These are phyloP conservation scores for Otis tarda DNA, from an alignment of 2,113 vertebrate species.

Conservation along the genomic window DNA sequence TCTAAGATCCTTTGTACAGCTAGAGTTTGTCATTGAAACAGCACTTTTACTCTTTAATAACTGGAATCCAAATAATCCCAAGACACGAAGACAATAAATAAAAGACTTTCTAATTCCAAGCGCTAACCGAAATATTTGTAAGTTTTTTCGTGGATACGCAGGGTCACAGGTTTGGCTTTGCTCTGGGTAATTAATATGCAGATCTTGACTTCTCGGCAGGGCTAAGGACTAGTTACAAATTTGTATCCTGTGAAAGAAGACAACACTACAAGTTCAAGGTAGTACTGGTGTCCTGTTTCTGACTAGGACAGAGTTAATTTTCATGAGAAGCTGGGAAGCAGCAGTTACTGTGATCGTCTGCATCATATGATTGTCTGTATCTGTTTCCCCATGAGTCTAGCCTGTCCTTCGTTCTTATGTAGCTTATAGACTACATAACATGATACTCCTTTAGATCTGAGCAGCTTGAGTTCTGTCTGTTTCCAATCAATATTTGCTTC, in stretches of 20 bases:
- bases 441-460: not conserved
- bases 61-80: not conserved
- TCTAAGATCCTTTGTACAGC: not conserved
- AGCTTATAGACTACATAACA: not conserved
- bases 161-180: not conserved
- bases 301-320: too few relatives aligned
- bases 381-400: not conserved
- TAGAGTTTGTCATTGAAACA: not conserved
- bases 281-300: not conserved
- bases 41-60: not conserved
- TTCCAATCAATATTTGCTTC: not conserved
- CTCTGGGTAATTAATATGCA: not conserved
- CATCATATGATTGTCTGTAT: accelerated
- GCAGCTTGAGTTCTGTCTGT: not conserved
- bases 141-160: not conserved
- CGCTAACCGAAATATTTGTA: not conserved
- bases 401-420: not conserved
- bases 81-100: not conserved
- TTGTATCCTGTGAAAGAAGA: not conserved
- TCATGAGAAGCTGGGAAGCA: too few relatives aligned
- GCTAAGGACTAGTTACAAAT: not conserved
- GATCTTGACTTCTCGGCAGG: not conserved
- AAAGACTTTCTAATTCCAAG: not conserved
- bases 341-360: not conserved
- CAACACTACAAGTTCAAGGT: not conserved